Evolutionary conservation across 2,888 invertebrate species (phyloP).

Genomic region (Meganola albula): DNA sequence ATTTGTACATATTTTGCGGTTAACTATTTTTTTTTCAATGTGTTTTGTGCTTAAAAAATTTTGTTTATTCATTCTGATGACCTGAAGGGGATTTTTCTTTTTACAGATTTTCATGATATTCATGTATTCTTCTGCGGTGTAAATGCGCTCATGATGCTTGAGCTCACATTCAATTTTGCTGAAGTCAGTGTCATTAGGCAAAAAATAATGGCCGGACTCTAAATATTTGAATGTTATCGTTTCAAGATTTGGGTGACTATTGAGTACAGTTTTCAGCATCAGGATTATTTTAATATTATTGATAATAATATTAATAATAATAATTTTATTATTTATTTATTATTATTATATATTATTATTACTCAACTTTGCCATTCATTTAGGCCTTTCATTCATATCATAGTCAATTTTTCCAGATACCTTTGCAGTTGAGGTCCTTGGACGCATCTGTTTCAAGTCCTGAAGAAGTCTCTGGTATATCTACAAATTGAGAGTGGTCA

Average conservation of each 20-base stretch:
- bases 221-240: constrained; percentile 5
- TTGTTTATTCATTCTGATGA: constrained; percentile 10
- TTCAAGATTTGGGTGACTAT: constrained; percentile 3
- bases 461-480: constrained; percentile 5
- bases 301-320: too few species aligned
- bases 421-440: constrained; percentile 6
- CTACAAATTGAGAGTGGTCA: constrained; percentile 7
- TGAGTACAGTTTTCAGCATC: constrained; percentile 5
- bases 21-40: constrained; percentile 8
- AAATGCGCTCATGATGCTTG: constrained; percentile 9
- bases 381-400: constrained; percentile 6
- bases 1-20: constrained; percentile 8
- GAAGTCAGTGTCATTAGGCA: constrained; percentile 13
- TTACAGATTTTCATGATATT: constrained; percentile 12
- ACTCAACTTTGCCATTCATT: constrained; percentile 8
- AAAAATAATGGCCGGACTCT: constrained; percentile 6
- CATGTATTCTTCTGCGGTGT: constrained; percentile 11
- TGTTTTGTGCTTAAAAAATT: constrained; percentile 8
- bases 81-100: constrained; percentile 9
- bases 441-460: constrained; percentile 11
- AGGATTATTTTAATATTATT: constrained; percentile 6
- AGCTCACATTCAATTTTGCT: constrained; percentile 8
- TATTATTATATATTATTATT: too few species aligned
- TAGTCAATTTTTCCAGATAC: constrained; percentile 4
- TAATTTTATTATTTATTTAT: too few species aligned